phyloP scores from a whole-genome alignment of 2,797 vertebrate genomes.

The Poecilia picta region DNA sequence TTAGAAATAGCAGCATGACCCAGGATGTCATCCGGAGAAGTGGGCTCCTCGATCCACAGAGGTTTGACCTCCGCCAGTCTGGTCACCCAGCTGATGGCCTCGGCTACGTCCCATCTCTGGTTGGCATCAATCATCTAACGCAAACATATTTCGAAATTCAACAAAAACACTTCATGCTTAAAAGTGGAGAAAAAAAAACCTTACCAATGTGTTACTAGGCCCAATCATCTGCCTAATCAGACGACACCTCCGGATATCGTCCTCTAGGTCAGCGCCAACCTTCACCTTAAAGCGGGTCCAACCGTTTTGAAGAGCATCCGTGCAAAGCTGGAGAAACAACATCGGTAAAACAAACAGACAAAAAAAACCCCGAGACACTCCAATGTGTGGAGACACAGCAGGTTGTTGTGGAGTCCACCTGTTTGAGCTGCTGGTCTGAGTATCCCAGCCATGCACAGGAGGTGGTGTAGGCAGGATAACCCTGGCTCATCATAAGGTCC shows the following conservation, averaged over 20 bases:
- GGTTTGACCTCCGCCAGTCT: slow-evolving; percentile 83
- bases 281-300: slow-evolving; percentile 89
- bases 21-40: slow-evolving; percentile 86
- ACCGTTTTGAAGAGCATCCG: slow-evolving; percentile 69
- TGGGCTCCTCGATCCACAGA: slow-evolving; percentile 86
- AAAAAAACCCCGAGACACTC: background rate
- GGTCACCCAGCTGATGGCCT: slow-evolving; percentile 83
- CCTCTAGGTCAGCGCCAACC: slow-evolving; percentile 81
- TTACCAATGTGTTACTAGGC: slow-evolving; percentile 79
- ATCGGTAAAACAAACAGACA: background rate
- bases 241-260: slow-evolving; percentile 81
- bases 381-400: background rate
- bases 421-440: slow-evolving; percentile 77
- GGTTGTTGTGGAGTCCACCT: slow-evolving; percentile 49
- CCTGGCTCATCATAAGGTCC: slow-evolving; percentile 77
- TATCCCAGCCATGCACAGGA: slow-evolving; percentile 84
- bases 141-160: background rate
- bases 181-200: background rate
- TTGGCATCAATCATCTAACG: slow-evolving; percentile 86
- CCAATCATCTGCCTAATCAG: slow-evolving; percentile 83
- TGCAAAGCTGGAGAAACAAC: slow-evolving; percentile 59
- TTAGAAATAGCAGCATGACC: slow-evolving; percentile 85
- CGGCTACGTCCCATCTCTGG: slow-evolving; percentile 84
- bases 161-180: accelerated
- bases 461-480: slow-evolving; percentile 85